These are phyloP conservation scores for Pollicipes pollicipes DNA, from an alignment of 1,140 invertebrate species.

Conservation along the genomic window DNA sequence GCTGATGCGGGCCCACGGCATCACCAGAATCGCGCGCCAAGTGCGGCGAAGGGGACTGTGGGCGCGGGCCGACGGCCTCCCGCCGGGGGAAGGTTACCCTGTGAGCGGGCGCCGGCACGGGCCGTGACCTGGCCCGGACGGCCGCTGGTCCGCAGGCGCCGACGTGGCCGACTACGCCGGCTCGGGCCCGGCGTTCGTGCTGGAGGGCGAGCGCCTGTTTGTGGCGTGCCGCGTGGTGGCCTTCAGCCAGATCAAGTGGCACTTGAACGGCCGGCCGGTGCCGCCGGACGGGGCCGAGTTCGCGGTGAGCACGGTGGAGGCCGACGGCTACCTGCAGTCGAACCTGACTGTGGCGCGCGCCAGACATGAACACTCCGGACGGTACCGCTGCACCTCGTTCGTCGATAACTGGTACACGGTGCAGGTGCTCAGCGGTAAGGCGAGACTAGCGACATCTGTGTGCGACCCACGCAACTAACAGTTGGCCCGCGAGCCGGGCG, in stretches of 20 bases:
- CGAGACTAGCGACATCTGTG: no score
- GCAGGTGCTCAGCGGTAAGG: neutral
- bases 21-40: no score
- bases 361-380: neutral
- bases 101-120: no score
- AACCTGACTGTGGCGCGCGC: neutral
- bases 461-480: no score
- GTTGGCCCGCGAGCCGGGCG: no score
- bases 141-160: neutral
- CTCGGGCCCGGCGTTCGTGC: neutral
- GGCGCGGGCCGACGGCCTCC: no score
- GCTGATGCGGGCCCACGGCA: no score
- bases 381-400: neutral
- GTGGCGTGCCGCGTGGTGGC: neutral
- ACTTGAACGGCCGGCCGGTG: neutral
- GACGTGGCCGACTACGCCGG: neutral
- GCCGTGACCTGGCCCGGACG: neutral
- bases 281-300: neutral
- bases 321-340: neutral
- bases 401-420: neutral
- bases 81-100: neutral
- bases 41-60: no score
- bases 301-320: neutral
- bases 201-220: neutral
- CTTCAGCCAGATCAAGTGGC: neutral